Conservation (phyloP, 2,113 vertebrate species). For the Ailuropoda melanoleuca region DNA sequence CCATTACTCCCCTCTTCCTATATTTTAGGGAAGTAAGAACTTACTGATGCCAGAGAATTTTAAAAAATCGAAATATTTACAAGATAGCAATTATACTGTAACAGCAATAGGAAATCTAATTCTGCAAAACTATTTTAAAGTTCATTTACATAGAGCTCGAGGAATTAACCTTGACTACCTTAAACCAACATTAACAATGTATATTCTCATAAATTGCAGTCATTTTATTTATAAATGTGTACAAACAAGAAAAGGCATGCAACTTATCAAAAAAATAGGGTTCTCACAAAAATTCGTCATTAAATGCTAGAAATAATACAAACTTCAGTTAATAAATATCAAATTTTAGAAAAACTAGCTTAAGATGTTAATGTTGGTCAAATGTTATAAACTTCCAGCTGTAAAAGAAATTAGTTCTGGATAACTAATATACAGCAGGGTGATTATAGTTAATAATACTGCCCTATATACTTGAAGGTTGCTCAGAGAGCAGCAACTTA, state of each 20-base stretch:
- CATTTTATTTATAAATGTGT: background rate
- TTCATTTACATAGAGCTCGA: background rate
- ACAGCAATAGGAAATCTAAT: background rate
- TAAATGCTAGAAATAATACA: background rate
- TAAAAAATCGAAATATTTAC: background rate
- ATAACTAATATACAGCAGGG: background rate
- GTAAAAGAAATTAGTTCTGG: background rate
- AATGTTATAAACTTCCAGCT: background rate
- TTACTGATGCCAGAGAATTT: background rate
- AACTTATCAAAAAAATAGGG: background rate
- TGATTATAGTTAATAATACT: background rate
- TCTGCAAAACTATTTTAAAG: background rate
- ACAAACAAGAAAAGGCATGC: background rate
- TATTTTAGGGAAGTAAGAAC: background rate
- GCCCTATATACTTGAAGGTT: background rate
- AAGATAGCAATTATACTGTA: background rate
- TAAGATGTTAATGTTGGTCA: background rate
- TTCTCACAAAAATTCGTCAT: background rate
- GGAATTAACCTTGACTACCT: background rate
- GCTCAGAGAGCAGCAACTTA: background rate
- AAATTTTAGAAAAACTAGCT: background rate
- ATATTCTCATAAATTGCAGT: background rate
- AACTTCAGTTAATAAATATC: background rate
- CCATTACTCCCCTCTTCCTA: background rate
- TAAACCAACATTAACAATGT: background rate